A percentile compares a stretch with the other conserved stretches of the same genome.
Evolutionary conservation across 2,113 vertebrate species (phyloP).

Genomic region (Fukomys damarensis): DNA sequence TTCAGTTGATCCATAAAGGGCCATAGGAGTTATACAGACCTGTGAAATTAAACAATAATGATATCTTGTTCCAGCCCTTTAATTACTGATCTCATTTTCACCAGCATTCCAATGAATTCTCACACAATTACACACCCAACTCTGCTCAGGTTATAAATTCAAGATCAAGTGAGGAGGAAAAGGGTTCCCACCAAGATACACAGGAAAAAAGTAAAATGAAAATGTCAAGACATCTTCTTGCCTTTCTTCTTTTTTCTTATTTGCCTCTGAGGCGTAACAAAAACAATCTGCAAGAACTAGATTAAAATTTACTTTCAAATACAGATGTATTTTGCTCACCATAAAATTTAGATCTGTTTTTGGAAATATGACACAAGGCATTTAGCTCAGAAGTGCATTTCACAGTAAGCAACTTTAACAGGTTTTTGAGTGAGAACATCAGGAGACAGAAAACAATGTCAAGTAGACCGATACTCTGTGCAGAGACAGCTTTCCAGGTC

Average conservation of each 20-base stretch:
- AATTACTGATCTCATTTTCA: conserved; percentile 57
- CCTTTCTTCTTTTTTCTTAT: conserved; percentile 33
- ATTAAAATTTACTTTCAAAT: conserved; percentile 57
- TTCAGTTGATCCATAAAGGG: conserved; percentile 31
- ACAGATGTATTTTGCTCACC: conserved; percentile 9
- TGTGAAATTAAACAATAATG: conserved; percentile 41
- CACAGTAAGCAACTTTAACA: conserved; percentile 47
- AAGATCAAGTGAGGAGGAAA: conserved; percentile 11
- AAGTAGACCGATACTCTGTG: not conserved
- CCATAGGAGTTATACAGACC: conserved; percentile 22
- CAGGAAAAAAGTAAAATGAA: not conserved
- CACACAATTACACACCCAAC: not conserved
- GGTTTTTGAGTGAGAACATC: not conserved
- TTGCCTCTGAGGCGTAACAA: conserved; percentile 20
- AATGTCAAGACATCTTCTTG: conserved; percentile 10
- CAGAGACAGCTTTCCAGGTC: not conserved
- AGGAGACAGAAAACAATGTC: not conserved
- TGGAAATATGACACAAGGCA: not conserved
- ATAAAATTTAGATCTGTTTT: conserved; percentile 53
- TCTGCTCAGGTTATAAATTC: not conserved
- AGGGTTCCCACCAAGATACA: not conserved
- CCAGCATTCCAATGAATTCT: not conserved
- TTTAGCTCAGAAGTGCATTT: conserved; percentile 36
- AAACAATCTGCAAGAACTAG: conserved; percentile 39
- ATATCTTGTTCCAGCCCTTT: conserved; percentile 20